Evolutionary conservation across 2,888 invertebrate species (phyloP).

Genomic region (Pemphredon lugubris): DNA sequence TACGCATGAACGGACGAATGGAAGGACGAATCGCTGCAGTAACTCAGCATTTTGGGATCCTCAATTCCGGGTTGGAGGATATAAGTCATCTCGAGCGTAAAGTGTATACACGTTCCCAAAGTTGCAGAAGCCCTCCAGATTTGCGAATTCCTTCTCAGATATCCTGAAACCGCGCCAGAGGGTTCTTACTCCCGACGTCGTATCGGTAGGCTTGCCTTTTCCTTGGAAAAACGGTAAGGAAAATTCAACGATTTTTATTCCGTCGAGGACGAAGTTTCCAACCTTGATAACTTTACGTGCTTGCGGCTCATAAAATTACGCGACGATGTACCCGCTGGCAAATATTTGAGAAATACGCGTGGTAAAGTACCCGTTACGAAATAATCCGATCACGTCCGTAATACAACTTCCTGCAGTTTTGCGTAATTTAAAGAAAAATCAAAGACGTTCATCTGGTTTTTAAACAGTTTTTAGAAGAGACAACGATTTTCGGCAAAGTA

Average conservation of each 20-base stretch:
- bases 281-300: neutral
- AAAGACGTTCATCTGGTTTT: too few species aligned
- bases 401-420: too few species aligned
- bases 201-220: neutral
- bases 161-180: constrained; percentile 11
- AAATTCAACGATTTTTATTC: neutral
- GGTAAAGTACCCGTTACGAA: too few species aligned
- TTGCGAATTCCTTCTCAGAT: constrained; percentile 24
- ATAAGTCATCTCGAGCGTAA: constrained; percentile 61
- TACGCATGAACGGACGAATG: constrained; percentile 31
- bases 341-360: too few species aligned
- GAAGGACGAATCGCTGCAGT: constrained; percentile 20
- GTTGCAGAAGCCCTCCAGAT: constrained; percentile 38
- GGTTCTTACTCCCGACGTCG: neutral
- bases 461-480: too few species aligned
- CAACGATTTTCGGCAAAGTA: too few species aligned
- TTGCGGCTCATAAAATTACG: too few species aligned
- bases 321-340: too few species aligned
- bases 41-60: constrained; percentile 44
- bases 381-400: too few species aligned
- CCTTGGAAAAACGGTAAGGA: neutral
- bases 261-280: neutral
- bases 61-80: constrained; percentile 45
- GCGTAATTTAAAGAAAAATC: too few species aligned
- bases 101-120: constrained; percentile 55